Percentiles rank a stretch among this genome's conserved stretches.
phyloP scores from a whole-genome alignment of 2,888 invertebrate genomes.

The Scotopteryx bipunctaria region DNA sequence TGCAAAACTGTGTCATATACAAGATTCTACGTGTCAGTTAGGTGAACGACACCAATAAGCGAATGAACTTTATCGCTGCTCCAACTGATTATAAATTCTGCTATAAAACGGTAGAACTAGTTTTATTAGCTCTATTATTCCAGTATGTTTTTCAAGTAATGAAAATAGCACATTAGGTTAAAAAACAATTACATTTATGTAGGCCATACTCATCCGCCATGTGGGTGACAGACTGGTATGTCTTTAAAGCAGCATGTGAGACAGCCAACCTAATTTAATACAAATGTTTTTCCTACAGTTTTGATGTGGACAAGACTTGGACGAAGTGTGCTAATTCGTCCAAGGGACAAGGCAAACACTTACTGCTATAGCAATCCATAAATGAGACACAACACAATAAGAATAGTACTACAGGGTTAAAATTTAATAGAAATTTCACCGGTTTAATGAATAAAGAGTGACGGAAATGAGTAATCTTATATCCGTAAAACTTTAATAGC shows the following conservation, averaged over 20 bases:
- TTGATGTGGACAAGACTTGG: no score
- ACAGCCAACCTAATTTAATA: no score
- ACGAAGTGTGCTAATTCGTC: no score
- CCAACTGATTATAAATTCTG: constrained; percentile 23
- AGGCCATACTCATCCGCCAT: not conserved
- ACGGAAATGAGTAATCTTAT: no score
- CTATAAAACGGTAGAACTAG: constrained; percentile 22
- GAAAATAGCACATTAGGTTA: constrained; percentile 3
- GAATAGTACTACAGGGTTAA: no score
- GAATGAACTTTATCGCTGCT: constrained; percentile 33
- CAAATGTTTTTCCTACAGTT: no score
- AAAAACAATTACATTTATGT: constrained; percentile 8
- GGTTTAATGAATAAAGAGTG: no score
- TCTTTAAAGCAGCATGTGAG: not conserved
- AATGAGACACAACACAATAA: no score
- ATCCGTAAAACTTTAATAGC: no score
- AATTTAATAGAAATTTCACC: no score
- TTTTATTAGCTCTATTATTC: constrained; percentile 19
- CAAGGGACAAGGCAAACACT: no score
- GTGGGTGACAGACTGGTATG: not conserved
- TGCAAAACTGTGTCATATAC: not conserved
- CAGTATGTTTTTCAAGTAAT: constrained; percentile 1
- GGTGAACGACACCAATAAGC: constrained; percentile 32
- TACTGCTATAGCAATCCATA: no score
- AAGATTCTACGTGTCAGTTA: constrained; percentile 5